A percentile compares a stretch with the other conserved stretches of the same genome.
These are phyloP conservation scores for Rhagonycha fulva DNA, from an alignment of 2,888 invertebrate species.

Conservation along the genomic window DNA sequence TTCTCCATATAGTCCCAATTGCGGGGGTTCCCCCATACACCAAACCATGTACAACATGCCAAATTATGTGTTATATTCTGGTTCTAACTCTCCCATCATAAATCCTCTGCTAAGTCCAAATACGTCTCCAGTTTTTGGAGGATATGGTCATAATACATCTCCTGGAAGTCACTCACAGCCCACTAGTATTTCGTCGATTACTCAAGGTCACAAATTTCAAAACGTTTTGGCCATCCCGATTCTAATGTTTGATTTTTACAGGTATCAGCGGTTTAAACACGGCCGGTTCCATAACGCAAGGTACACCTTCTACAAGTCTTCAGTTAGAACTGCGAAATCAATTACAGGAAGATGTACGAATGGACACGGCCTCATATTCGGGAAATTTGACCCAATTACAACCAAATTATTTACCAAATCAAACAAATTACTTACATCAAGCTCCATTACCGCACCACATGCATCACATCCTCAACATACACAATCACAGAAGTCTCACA, in stretches of 20 bases:
- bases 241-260: slow-evolving; percentile 40
- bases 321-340: slow-evolving; percentile 48
- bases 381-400: slow-evolving; percentile 18
- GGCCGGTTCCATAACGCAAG: slow-evolving; percentile 73
- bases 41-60: slow-evolving; percentile 45
- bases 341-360: slow-evolving; percentile 53
- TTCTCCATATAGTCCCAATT: slow-evolving; percentile 45
- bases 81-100: slow-evolving; percentile 46
- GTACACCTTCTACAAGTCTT: slow-evolving; percentile 63
- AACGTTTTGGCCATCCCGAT: not conserved
- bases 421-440: slow-evolving; percentile 40
- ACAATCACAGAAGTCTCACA: slow-evolving; percentile 61
- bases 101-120: slow-evolving; percentile 47
- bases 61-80: slow-evolving; percentile 44
- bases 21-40: slow-evolving; percentile 47
- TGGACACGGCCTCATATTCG: slow-evolving; percentile 51
- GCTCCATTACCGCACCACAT: slow-evolving; percentile 40
- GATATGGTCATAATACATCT: slow-evolving; percentile 38
- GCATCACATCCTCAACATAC: slow-evolving; percentile 54
- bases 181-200: slow-evolving; percentile 59
- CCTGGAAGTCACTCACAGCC: slow-evolving; percentile 35
- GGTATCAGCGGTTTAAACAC: slow-evolving; percentile 79
- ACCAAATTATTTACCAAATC: slow-evolving; percentile 34
- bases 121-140: slow-evolving; percentile 47
- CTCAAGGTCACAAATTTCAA: slow-evolving; percentile 56